Evolutionary conservation across 2,113 vertebrate species (phyloP).

Genomic region (Dromaius novaehollandiae): DNA sequence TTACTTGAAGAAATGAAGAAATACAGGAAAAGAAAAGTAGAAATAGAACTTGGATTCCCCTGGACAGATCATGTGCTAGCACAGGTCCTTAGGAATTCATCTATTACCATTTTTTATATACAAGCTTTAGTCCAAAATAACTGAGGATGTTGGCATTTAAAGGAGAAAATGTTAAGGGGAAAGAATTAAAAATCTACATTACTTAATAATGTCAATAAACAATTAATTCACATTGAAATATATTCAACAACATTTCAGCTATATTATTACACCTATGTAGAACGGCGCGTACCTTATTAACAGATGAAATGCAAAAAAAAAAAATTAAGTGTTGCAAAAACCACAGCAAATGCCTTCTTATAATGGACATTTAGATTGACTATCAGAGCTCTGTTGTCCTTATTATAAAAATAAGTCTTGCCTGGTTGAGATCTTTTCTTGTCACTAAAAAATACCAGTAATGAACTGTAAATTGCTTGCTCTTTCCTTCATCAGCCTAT

Average conservation of each 20-base stretch:
- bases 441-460: not conserved
- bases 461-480: not conserved
- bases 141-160: not conserved
- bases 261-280: not conserved
- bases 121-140: not conserved
- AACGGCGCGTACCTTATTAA: not conserved
- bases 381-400: not conserved
- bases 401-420: not conserved
- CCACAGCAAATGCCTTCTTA: not conserved
- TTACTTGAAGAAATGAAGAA: not conserved
- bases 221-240: not conserved
- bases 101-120: not conserved
- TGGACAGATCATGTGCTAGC: not conserved
- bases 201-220: not conserved
- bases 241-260: not conserved
- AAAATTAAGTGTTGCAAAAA: not conserved
- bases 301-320: not conserved
- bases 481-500: not conserved
- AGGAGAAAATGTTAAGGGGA: not conserved
- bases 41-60: not conserved
- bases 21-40: not conserved
- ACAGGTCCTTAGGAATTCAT: not conserved
- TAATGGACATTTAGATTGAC: not conserved
- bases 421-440: not conserved
- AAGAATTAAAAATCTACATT: not conserved